Base-by-base conservation (phyloP, 2,888 invertebrate species). In the Synanthedon andrenaeformis region DNA sequence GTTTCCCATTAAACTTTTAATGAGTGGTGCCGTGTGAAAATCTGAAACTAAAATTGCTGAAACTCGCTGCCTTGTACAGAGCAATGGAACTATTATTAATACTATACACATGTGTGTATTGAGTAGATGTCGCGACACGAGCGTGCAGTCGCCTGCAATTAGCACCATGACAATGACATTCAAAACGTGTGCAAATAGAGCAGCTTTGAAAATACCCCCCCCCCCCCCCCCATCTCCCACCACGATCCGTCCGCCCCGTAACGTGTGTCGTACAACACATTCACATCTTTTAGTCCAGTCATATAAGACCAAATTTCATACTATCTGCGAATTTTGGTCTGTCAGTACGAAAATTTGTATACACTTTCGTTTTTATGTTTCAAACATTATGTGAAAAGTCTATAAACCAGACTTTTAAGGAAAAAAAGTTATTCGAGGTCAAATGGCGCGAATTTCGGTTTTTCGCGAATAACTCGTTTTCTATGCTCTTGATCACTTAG, bases 91-190 rank as follows among this genome's bases (percentile, higher is more conserved):
- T 45, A 45, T 45, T n/a, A 13, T 10, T 35, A 35, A 10, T 35
- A 35, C 35, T 45, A 45, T 35, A 45, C 14, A n/a, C 10, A n/a
- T 12, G 45, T 45, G 4, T 13, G 4, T 35, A 35, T 35, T 35
- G 35, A 35, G 35, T 35, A 45, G n/a, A 13, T 13, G 45, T 45
- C 12, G 45, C 45, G 45, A 13, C 45, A 12, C 45, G 49, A 17
- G 17, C 11, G 23, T 23, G 49, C 49, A 19, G 70, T 45, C 45
- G 45, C 45, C 45, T 45, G 68, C 82, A 82, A 84, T 84, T 83
- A 84, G 78, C 75, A 69, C 74, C 66, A 63, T 79, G 80, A 83
- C 82, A 82, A 83, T 84, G 82, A 82, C 82, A 84, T 84, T 83
- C 83, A 82, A 76, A 82, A 80, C 79, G 74, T 78, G 79, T 76